Evolutionary conservation across 2,888 invertebrate species (phyloP), one percentile per base, ranked within the genome.

Genomic region (Melitaea athalia): DNA sequence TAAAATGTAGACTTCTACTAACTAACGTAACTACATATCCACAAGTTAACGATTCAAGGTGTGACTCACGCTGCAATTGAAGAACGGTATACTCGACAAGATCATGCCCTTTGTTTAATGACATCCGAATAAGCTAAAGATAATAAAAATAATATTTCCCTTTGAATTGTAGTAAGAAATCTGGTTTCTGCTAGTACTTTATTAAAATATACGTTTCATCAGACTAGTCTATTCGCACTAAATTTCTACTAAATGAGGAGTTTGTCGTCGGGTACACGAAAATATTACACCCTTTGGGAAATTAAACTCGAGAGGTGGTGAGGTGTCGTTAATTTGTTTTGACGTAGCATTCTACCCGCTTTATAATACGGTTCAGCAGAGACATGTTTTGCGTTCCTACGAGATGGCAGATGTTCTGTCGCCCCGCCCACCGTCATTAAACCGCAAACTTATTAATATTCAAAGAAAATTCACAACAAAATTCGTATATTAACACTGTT

Each of bases 301-400:
- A 91, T 91, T 88, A 88, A 89, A 89, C 86, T 85, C 81, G 81
- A 77, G 76, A 77, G 76, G 79, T 79, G 78, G 78, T 75, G 84
- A 81, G 80, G 81, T 81, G 85, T 81, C 81, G 81, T 85, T 90
- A 89, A 91, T 89, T 86, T 85, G 87, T 87, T 87, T 84, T 85
- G 86, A 83, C 85, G 77, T 78, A 47, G 63, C 57, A 68, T 43
- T 63, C 63, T 66, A 60, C 55, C 38, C 60, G 60, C 62, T 69
- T 62, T 59, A 61, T 43, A 62, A 61, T 43, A 62, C 57, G 49
- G 57, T 11, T 63, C 15, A 63, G 65, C 49, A 63, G 17, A 68
- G 63, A 65, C 72, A 64, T 59, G 69, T 60, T 68, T 67, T 64
- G 55, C 67, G 60, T 70, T 68, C 68, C 70, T 63, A 63, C 59